Base-by-base conservation (phyloP, 2,888 invertebrate species). In the Emmelina monodactyla region DNA sequence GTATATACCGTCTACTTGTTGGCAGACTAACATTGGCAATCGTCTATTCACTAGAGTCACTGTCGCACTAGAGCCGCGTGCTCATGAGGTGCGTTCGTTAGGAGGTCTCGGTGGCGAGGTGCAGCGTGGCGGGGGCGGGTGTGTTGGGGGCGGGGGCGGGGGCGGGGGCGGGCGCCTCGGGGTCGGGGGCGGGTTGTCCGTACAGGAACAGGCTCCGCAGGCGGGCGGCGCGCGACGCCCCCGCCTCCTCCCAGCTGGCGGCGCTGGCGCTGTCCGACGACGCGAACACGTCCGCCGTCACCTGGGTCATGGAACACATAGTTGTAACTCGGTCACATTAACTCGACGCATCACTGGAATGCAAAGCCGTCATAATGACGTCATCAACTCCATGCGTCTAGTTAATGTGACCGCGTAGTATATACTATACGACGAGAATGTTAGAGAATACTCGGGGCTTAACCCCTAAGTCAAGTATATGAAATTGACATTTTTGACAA, bases 131-230 rank as follows among this genome's bases (percentile, higher is more conserved):
- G 30, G 34, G 40, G 35, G 38, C 31, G 35, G 39, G 11, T 37
- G 35, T 15, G 41, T 28, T 34, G 40, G 31, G 11, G 35, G 19
- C n/a, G 37, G 31, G 35, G 22, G n/a, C n/a, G 6, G 13, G 37
- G 13, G 29, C 44, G 6, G 37, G 33, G 22, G 28, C 33, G 13
- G 30, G 43, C 14, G 68, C 67, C 44, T 69, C 69, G 2, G 52
- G 45, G 56, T 71, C 71, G 5, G 58, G 55, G 22, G 67, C 66
- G 29, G 66, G 66, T 37, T 53, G 55, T 12, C 78, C 78, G 62
- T 76, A 76, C 22, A 78, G 66, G 62, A 78, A 76, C 32, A 78
- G 56, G 45, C 60, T 68, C 41, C 52, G 46, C 6, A 59, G 53
- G 3, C 55, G 41, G 7, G 41, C 42, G 3, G 34, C 19, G n/a